Base-by-base conservation (phyloP, 2,797 vertebrate species). In the Crocidura indochinensis region DNA sequence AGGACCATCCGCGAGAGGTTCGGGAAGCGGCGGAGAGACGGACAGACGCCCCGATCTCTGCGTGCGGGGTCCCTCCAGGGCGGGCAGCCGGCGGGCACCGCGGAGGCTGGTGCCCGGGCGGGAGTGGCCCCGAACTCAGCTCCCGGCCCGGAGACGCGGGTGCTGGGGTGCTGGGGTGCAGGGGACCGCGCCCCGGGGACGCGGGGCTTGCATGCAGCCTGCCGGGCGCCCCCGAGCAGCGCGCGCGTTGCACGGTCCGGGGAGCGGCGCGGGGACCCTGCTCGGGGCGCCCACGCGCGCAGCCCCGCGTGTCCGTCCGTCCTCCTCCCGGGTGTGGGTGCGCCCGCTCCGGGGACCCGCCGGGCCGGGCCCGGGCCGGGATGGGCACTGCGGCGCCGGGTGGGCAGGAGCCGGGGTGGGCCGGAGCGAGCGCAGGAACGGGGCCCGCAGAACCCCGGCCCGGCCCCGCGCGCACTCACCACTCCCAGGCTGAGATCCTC, bases 401-500 rank as follows among this genome's bases (percentile, higher is more conserved):
- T 17, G 56, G 14, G 56, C 56, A 60, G 56, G 10, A 10, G 51
- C 10, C 10, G 51, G 51, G 51, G 51, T n/a, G n/a, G n/a, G n/a
- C n/a, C n/a, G n/a, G n/a, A n/a, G n/a, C n/a, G n/a, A n/a, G n/a
- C n/a, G n/a, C 51, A 51, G 51, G 51, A 15, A 15, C 51, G 51
- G 10, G 51, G 2, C 10, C 14, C 51, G 51, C 38, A 15, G 51
- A 3, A 51, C 51, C 53, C 20, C 49, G 29, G 62, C 74, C 14
- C 24, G 17, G 82, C 68, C 64, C 64, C 64, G 15, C 75, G 65
- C 90, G 60, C 95, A 98, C 98, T 98, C 96, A 98, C 98, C 95
- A 97, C 97, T 94, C 97, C 98, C 46, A 95, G 93, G 93, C 94
- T 95, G 82, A 97, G 95, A 78, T 98, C 97, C 71, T 97, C 97